phyloP scores from a whole-genome alignment of 2,797 vertebrate species.

The Poeciliopsis turneri region DNA sequence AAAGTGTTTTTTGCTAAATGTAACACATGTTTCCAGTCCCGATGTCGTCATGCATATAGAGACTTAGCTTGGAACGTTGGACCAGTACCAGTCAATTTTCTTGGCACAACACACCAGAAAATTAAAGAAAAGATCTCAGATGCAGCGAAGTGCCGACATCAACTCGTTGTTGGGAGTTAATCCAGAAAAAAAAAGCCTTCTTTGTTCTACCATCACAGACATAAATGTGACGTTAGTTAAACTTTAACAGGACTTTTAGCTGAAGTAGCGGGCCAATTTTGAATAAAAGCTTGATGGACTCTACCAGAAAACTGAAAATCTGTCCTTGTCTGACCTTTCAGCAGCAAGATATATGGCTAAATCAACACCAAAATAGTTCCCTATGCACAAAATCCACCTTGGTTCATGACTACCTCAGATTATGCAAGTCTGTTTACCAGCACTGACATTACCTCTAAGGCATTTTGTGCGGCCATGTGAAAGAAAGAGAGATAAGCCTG shows the following conservation, averaged over 20 bases:
- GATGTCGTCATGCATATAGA: no score
- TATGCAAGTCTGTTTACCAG: not conserved
- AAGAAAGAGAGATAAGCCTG: not conserved
- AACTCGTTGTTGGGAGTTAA: not conserved
- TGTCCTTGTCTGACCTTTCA: not conserved
- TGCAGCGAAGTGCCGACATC: not conserved
- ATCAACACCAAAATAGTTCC: not conserved
- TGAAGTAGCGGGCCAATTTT: not conserved
- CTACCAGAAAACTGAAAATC: not conserved
- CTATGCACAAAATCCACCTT: not conserved
- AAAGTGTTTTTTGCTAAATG: not conserved
- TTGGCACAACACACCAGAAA: not conserved
- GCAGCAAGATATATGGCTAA: not conserved
- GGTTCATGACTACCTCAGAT: not conserved
- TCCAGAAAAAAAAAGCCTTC: not conserved
- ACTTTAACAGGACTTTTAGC: not conserved
- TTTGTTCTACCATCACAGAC: not conserved
- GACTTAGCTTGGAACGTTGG: not conserved
- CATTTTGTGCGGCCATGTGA: no score
- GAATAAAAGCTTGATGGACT: not conserved
- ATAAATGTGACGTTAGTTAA: not conserved
- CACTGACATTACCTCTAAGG: not conserved
- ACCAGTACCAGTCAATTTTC: not conserved
- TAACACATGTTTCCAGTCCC: no score
- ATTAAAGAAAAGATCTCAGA: not conserved